A percentile compares a stretch with the other conserved stretches of the same genome.
Evolutionary conservation across 1,140 invertebrate species (phyloP).

Genomic region (Hyposmocoma kahamanoa): DNA sequence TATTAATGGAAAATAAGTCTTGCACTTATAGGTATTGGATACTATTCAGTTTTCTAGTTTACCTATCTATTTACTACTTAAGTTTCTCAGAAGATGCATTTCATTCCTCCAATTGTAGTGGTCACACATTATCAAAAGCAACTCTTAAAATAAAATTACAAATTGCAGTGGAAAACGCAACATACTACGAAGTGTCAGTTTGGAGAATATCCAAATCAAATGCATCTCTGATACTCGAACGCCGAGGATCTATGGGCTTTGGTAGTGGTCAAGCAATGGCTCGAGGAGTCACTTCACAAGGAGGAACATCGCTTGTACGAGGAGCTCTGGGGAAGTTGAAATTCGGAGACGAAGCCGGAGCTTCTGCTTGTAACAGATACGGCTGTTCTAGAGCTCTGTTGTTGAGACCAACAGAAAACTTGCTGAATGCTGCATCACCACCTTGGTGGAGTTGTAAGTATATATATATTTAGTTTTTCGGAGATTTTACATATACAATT

Average conservation of each 20-base stretch:
- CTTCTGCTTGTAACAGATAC: constrained; percentile 55
- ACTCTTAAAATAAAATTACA: no score
- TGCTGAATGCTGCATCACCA: constrained; percentile 39
- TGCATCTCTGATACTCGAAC: constrained; percentile 43
- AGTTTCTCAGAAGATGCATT: no score
- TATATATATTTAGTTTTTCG: neutral
- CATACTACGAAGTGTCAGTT: constrained; percentile 61
- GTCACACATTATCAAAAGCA: no score
- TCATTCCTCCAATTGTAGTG: no score
- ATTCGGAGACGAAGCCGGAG: constrained; percentile 49
- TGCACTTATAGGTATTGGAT: no score
- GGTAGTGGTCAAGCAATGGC: constrained; percentile 43
- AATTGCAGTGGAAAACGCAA: constrained; percentile 58
- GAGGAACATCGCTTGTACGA: constrained; percentile 39
- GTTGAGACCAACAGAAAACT: constrained; percentile 46
- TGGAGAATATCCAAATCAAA: constrained; percentile 58
- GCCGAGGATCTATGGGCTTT: constrained; percentile 47
- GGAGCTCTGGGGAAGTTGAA: constrained; percentile 37
- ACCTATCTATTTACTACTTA: no score
- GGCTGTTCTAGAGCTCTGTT: constrained; percentile 49
- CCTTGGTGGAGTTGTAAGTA: constrained; percentile 62
- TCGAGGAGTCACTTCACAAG: constrained; percentile 15
- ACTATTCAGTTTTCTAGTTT: no score
- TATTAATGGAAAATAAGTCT: no score
- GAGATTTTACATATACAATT: no score